Base-by-base conservation (phyloP, 2,113 vertebrate genomes). In the Eclectus roratus region DNA sequence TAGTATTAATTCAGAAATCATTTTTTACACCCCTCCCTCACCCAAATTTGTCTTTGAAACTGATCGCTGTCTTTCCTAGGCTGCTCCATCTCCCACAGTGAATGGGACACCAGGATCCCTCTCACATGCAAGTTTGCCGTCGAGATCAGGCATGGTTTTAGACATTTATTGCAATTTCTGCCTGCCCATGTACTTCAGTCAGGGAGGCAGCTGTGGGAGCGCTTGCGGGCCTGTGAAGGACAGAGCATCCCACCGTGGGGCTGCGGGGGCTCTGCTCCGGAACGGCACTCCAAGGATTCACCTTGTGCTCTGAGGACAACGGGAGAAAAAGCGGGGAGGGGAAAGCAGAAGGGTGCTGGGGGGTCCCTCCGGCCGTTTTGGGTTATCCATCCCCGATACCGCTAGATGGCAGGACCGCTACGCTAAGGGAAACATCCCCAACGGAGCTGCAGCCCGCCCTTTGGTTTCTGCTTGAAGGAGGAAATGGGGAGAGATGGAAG, bases 401-500 rank as follows among this genome's bases (percentile, higher is more conserved):
- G 25, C 86, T 89, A 94, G 95, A 33, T 82, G 96, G 91, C 92
- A 47, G 91, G 70, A 8, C 37, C 11, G 41, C 82, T 70, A 80
- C 37, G 24, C 13, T 2, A 2, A 44, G n/a, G 1, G 10, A 0
- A 33, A 46, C 55, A 1, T 6, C 46, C 66, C 58, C 1, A 1
- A 0, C 4, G 1, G 23, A 58, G 35, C 49, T 25, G 58, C 68
- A 1, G 3, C 3, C 60, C 0, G 9, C 23, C 18, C 39, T 0
- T 44, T 0, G 35, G 2, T 28, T 27, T 10, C 43, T 16, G 29
- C 63, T 6, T 11, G 4, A 21, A 6, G 17, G 44, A 4, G 44
- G 0, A 6, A 15, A 1, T 7, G 21, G 13, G 10, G 20, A 18
- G 63, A 3, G 16, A 23, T 4, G 76, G 37, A 33, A 18, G n/a